Percentiles rank a stretch among this genome's conserved stretches.
phyloP scores from a whole-genome alignment of 35 echinoderm and acorn worm species.

The Apostichopus parvimensis region DNA sequence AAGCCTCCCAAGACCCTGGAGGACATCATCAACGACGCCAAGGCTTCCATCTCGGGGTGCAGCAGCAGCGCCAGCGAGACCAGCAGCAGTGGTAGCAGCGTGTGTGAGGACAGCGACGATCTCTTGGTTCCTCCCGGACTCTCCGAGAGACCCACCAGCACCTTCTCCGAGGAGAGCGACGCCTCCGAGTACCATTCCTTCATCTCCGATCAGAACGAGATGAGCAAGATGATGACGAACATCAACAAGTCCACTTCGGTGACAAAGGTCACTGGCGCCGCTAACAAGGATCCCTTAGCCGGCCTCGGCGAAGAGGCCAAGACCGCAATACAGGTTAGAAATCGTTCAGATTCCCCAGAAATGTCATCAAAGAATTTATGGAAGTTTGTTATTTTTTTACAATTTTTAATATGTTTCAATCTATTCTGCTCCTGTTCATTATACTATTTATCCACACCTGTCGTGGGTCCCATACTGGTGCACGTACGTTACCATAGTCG shows the following conservation, averaged over 20 bases:
- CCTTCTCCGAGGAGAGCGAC: constrained; percentile 39
- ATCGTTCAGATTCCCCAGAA: background rate
- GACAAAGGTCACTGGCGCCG: background rate
- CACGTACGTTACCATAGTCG: too few relatives aligned
- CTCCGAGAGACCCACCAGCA: constrained; percentile 34
- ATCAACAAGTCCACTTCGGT: background rate
- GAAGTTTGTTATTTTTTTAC: background rate
- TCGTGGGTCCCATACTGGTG: too few relatives aligned
- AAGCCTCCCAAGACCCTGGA: constrained; percentile 12
- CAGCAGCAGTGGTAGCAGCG: constrained; percentile 45
- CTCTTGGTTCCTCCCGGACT: background rate
- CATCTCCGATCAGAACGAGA: background rate
- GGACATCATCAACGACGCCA: constrained; percentile 29
- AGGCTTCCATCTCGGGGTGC: background rate
- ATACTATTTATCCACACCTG: too few relatives aligned
- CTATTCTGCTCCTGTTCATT: too few relatives aligned
- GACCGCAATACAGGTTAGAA: constrained; percentile 60
- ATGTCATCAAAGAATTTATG: background rate
- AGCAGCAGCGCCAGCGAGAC: background rate
- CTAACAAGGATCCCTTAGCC: background rate
- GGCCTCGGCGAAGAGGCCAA: constrained; percentile 81
- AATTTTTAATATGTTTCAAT: too few relatives aligned
- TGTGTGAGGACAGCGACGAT: constrained; percentile 52
- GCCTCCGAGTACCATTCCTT: constrained; percentile 50
- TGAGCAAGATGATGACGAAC: background rate